Conservation (phyloP, 2,888 invertebrate genomes). For the Strigamia crassipes region DNA sequence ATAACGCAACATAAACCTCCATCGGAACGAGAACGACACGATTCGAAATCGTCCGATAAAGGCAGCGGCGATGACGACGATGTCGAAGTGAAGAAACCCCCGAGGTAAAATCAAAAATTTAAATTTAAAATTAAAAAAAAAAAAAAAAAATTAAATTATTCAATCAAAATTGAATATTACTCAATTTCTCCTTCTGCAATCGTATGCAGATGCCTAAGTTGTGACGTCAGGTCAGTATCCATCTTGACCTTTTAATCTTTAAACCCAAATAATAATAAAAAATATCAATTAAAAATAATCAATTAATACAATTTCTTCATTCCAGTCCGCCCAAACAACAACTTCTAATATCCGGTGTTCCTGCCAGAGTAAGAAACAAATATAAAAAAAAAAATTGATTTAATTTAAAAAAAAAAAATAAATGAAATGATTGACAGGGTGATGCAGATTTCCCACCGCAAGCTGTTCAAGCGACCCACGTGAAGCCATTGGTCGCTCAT, state of each 20-base stretch:
- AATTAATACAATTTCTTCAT: slow-evolving; percentile 43
- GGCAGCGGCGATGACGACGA: slow-evolving; percentile 60
- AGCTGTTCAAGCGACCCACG: slow-evolving; percentile 80
- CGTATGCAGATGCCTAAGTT: not conserved
- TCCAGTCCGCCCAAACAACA: slow-evolving; percentile 74
- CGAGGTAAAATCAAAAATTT: slow-evolving; percentile 49
- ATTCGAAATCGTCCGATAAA: slow-evolving; percentile 62
- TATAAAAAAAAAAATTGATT: not conserved
- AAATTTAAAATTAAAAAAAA: not conserved
- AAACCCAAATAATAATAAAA: not conserved
- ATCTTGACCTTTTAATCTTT: slow-evolving; percentile 53
- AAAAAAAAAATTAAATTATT: not conserved
- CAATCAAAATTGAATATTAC: not conserved
- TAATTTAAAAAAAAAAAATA: too few relatives aligned
- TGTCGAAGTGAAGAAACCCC: slow-evolving; percentile 65
- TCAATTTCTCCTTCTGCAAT: not conserved
- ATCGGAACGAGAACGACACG: slow-evolving; percentile 54
- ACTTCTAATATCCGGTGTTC: slow-evolving; percentile 74
- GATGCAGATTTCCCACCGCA: slow-evolving; percentile 87
- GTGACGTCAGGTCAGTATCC: slow-evolving; percentile 57
- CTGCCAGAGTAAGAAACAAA: slow-evolving; percentile 63
- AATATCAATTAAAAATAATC: slow-evolving; percentile 48
- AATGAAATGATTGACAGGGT: slow-evolving; percentile 63
- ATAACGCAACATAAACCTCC: slow-evolving; percentile 83
- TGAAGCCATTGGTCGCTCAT: slow-evolving; percentile 75